A percentile compares a stretch with the other conserved stretches of the same genome.
Evolutionary conservation across 2,888 invertebrate genomes (phyloP).

Genomic region (Polietes domitor): DNA sequence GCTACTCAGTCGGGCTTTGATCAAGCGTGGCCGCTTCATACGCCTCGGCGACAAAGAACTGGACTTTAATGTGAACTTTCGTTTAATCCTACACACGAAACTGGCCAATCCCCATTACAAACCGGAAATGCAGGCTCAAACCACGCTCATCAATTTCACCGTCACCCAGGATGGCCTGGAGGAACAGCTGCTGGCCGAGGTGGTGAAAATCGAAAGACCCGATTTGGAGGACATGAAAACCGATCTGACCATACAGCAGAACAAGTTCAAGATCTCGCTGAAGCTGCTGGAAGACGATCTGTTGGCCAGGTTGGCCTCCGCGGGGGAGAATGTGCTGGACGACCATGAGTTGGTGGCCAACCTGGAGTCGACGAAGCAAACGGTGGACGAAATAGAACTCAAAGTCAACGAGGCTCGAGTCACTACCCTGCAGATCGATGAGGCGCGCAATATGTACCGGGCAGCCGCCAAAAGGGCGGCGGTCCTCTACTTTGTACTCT

Average conservation of each 20-base stretch:
- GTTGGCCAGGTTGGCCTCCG: slow-evolving; percentile 91
- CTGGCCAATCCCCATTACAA: slow-evolving; percentile 98
- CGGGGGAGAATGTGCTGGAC: slow-evolving; percentile 94
- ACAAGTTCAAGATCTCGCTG: slow-evolving; percentile 95
- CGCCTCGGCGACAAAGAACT: slow-evolving; percentile 96
- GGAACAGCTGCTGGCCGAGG: slow-evolving; percentile 96
- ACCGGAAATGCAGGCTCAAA: slow-evolving; percentile 98
- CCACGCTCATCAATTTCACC: slow-evolving; percentile 97
- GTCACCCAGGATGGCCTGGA: slow-evolving; percentile 97
- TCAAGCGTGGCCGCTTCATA: slow-evolving; percentile 91
- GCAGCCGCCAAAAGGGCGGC: slow-evolving; percentile 94
- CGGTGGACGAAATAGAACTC: slow-evolving; percentile 93
- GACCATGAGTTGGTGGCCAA: slow-evolving; percentile 95
- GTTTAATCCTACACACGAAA: slow-evolving; percentile 95
- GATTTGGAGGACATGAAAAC: slow-evolving; percentile 93
- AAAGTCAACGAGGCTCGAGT: slow-evolving; percentile 93
- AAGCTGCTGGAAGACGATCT: slow-evolving; percentile 95
- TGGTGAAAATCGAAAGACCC: slow-evolving; percentile 95
- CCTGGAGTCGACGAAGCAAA: slow-evolving; percentile 95
- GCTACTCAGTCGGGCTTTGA: slow-evolving; percentile 92
- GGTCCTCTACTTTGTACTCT: slow-evolving; percentile 95
- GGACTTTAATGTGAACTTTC: slow-evolving; percentile 91
- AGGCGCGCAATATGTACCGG: slow-evolving; percentile 93
- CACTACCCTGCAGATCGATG: slow-evolving; percentile 95
- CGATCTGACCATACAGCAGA: slow-evolving; percentile 94